Conservation (phyloP, 2,797 vertebrate species). For the Dendrocincla fuliginosa region DNA sequence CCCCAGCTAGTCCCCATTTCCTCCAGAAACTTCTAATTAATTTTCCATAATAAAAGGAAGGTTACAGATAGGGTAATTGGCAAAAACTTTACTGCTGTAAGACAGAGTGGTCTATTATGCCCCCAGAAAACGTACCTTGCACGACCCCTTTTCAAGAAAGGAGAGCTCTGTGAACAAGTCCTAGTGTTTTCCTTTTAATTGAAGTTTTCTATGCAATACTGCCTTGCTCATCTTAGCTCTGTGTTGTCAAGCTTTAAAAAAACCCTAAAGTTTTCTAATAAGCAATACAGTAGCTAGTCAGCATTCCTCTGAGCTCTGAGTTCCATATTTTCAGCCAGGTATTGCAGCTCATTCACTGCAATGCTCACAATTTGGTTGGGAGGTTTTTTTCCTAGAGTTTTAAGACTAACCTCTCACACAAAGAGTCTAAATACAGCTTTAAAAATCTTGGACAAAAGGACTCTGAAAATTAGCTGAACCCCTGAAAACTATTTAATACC, state of each 20-base stretch:
- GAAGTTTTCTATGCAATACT: not conserved
- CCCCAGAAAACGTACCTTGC: conserved; percentile 50
- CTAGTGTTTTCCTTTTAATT: not conserved
- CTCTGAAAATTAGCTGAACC: not conserved
- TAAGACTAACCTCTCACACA: not conserved
- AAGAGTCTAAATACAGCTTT: not conserved
- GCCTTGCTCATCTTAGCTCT: not conserved
- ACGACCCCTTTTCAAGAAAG: conserved; percentile 3
- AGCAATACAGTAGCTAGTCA: not conserved
- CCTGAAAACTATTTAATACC: not conserved
- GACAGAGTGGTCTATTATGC: conserved; percentile 43
- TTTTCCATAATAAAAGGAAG: conserved; percentile 55
- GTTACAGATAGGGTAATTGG: conserved; percentile 63
- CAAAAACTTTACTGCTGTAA: conserved; percentile 41
- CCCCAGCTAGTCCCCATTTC: conserved; percentile 30
- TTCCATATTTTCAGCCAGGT: not conserved
- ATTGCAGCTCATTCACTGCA: not conserved
- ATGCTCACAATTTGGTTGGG: not conserved
- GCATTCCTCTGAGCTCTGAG: not conserved
- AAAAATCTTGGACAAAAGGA: not conserved
- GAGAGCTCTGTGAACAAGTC: not conserved
- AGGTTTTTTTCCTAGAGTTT: not conserved
- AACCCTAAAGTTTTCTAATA: not conserved
- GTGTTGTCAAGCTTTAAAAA: not conserved
- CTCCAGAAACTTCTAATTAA: conserved; percentile 60